These are phyloP conservation scores for Lysandra coridon DNA, from an alignment of 2,888 invertebrate species.

Conservation along the genomic window DNA sequence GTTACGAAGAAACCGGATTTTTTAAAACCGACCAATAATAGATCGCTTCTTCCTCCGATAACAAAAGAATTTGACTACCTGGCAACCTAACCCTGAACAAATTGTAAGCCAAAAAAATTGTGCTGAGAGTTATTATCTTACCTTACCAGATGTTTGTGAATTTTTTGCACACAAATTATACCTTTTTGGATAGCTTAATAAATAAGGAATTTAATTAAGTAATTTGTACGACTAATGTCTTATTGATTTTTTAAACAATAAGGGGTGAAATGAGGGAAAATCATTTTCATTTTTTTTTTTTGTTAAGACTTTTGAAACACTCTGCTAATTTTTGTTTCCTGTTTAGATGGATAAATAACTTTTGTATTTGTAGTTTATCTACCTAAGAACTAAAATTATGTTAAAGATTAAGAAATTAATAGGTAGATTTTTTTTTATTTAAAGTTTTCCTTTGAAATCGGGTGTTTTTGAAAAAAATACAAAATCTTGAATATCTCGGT, in stretches of 20 bases:
- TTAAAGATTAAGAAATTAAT: not conserved
- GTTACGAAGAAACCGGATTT: slow-evolving; percentile 14
- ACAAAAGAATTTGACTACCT: slow-evolving; percentile 27
- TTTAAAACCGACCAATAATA: slow-evolving; percentile 7
- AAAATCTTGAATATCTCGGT: too few species aligned
- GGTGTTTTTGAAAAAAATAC: too few species aligned
- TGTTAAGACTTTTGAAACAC: not conserved
- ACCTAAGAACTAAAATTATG: not conserved
- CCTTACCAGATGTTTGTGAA: not conserved
- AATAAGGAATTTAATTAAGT: slow-evolving; percentile 4
- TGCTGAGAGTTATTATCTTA: not conserved
- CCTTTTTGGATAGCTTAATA: not conserved
- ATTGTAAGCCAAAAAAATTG: not conserved
- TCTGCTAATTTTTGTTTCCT: not conserved
- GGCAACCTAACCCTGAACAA: slow-evolving; percentile 20
- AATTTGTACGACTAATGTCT: not conserved
- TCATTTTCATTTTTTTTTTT: not conserved
- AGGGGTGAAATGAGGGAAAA: not conserved
- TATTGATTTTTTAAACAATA: not conserved
- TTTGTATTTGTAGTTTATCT: not conserved
- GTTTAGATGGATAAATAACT: not conserved
- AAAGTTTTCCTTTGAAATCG: too few species aligned
- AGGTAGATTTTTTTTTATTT: too few species aligned
- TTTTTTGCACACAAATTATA: not conserved
- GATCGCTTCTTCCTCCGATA: slow-evolving; percentile 22